Conservation (phyloP, 2,888 invertebrate genomes). For the Ganaspis brasiliensis region DNA sequence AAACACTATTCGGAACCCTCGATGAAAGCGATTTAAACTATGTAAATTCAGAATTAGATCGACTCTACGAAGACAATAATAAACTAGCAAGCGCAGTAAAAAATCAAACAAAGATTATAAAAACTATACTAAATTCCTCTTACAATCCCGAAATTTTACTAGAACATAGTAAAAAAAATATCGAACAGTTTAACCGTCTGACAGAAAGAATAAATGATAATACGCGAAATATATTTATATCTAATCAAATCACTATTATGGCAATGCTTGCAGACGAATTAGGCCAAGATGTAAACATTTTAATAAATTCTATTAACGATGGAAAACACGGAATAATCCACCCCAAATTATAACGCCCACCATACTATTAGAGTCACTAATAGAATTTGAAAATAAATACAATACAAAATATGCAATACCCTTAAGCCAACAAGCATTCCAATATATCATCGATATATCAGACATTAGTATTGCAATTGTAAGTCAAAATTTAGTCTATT, state of each 20-base stretch:
- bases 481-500: not conserved
- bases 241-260: not conserved
- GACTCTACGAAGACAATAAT: not conserved
- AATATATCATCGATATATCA: not conserved
- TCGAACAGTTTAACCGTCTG: not conserved
- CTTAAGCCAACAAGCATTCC: not conserved
- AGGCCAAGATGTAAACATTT: not conserved
- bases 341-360: not conserved
- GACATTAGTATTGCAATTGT: not conserved
- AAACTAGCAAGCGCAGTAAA: not conserved
- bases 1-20: not conserved
- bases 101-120: not conserved
- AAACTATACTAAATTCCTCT: not conserved
- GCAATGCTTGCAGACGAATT: slow-evolving; percentile 3
- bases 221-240: not conserved
- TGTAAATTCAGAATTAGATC: not conserved
- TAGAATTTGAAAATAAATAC: slow-evolving; percentile 11
- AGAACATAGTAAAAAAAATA: not conserved
- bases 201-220: not conserved
- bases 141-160: not conserved
- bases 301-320: not conserved
- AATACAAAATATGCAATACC: not conserved
- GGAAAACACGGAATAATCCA: slow-evolving; percentile 3
- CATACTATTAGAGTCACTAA: not conserved
- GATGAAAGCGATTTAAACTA: not conserved